These are phyloP conservation scores for Egretta garzetta DNA, from an alignment of 2,113 vertebrate genomes.

Conservation along the genomic window DNA sequence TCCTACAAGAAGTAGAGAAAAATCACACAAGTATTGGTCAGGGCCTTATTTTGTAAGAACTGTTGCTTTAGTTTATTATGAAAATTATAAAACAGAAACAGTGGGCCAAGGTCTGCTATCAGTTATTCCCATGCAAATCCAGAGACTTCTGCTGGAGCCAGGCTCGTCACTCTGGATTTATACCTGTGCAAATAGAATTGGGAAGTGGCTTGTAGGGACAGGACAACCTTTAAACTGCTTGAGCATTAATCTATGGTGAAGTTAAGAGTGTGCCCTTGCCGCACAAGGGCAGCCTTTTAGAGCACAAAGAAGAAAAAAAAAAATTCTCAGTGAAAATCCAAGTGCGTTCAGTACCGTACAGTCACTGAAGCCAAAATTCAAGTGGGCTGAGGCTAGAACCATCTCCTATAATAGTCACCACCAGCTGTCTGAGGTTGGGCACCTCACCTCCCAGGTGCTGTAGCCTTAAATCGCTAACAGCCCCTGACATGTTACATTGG, in stretches of 20 bases:
- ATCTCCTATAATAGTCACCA: not conserved
- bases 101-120: not conserved
- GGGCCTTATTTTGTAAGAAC: not conserved
- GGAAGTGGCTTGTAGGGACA: not conserved
- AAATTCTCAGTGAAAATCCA: not conserved
- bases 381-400: not conserved
- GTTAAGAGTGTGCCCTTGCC: not conserved
- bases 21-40: not conserved
- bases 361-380: not conserved
- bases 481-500: not conserved
- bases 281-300: not conserved
- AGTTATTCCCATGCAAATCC: not conserved
- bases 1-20: not conserved
- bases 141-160: not conserved
- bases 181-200: not conserved
- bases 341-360: accelerated
- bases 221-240: not conserved
- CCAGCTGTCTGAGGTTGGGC: not conserved
- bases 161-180: not conserved
- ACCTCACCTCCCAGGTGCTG: not conserved
- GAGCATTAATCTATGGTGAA: not conserved
- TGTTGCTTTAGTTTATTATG: not conserved
- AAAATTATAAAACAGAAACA: not conserved
- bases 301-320: not conserved
- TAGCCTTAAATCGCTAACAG: not conserved